phyloP scores from a whole-genome alignment of 2,888 invertebrate species.

The Phalangium opilio region DNA sequence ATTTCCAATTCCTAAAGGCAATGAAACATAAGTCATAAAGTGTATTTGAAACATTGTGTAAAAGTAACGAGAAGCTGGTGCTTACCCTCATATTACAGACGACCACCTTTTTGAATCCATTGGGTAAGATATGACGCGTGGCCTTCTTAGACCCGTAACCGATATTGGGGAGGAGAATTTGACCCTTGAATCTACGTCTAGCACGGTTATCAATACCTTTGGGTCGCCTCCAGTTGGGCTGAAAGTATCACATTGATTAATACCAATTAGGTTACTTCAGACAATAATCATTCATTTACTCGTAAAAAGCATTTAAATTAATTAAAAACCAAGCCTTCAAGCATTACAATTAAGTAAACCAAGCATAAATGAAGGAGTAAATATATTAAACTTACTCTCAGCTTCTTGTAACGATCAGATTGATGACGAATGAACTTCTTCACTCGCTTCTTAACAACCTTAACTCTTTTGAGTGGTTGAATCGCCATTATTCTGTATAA shows the following conservation, averaged over 20 bases:
- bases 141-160: conserved; percentile 94
- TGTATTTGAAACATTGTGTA: not conserved
- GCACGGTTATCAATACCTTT: conserved; percentile 99
- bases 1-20: conserved; percentile 64
- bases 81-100: conserved; percentile 68
- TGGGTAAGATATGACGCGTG: conserved; percentile 92
- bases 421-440: conserved; percentile 98
- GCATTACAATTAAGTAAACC: too few relatives aligned
- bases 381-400: conserved; percentile 49
- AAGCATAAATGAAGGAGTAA: too few relatives aligned
- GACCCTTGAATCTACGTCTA: conserved; percentile 96
- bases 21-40: not conserved
- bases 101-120: conserved; percentile 90
- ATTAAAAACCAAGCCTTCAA: not conserved
- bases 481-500: conserved; percentile 43
- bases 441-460: conserved; percentile 90
- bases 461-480: conserved; percentile 69
- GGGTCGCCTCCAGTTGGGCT: conserved; percentile 98
- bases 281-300: too few relatives aligned
- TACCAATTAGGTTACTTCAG: not conserved
- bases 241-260: not conserved
- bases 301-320: not conserved
- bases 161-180: conserved; percentile 96
- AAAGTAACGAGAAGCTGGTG: not conserved
- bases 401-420: conserved; percentile 90